phyloP scores from a whole-genome alignment of 2,797 vertebrate species.

The Diplodus sargus region DNA sequence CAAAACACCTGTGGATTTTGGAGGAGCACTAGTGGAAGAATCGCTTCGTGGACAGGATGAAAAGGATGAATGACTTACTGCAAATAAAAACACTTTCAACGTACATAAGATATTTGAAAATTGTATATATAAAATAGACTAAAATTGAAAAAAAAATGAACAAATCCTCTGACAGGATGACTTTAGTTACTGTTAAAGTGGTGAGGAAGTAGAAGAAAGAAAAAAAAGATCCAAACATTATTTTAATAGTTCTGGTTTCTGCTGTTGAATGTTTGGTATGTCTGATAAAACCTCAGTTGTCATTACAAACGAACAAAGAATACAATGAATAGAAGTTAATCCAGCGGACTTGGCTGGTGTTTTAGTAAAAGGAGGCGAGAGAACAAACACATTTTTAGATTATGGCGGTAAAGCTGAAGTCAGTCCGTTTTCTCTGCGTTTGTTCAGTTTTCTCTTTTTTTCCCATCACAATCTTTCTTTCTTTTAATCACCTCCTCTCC shows the following conservation, averaged over 20 bases:
- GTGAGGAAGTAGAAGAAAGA: background rate
- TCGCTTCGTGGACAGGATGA: background rate
- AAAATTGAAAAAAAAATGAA: no score
- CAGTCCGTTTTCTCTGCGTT: background rate
- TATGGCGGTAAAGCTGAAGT: no score
- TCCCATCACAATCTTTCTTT: constrained; percentile 3
- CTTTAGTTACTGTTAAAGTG: background rate
- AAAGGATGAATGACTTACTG: background rate
- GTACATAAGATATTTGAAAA: background rate
- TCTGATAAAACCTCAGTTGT: background rate
- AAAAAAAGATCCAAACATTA: background rate
- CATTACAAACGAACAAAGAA: background rate
- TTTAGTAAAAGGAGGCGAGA: background rate
- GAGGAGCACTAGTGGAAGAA: background rate
- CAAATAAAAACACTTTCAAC: background rate
- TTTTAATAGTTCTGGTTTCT: background rate
- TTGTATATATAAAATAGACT: background rate
- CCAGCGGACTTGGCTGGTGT: background rate
- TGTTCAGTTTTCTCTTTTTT: constrained; percentile 3
- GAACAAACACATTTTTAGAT: background rate
- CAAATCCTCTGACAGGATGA: background rate
- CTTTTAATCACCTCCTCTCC: constrained; percentile 10
- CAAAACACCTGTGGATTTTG: background rate
- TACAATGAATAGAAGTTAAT: background rate
- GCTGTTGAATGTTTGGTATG: background rate